Evolutionary conservation across 2,113 vertebrate genomes (phyloP).

Genomic region (Hippopotamus amphibius): DNA sequence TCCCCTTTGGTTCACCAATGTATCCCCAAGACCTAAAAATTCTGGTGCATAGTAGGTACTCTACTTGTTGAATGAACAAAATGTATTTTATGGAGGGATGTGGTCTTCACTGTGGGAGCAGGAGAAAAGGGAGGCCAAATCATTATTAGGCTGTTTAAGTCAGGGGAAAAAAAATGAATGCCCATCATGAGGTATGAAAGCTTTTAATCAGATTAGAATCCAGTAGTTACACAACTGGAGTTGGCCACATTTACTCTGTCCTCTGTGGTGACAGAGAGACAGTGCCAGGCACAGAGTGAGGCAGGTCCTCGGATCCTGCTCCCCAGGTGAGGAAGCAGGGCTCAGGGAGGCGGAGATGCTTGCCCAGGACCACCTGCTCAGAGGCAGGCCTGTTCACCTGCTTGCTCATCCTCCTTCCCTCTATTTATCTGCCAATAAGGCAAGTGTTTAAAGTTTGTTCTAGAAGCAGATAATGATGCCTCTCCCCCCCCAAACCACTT

Average conservation of each 20-base stretch:
- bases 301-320: neutral
- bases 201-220: neutral
- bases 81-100: neutral
- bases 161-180: rapidly evolving
- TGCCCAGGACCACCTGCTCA: rapidly evolving
- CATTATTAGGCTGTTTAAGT: neutral
- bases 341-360: neutral
- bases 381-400: neutral
- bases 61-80: neutral
- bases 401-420: neutral
- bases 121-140: neutral
- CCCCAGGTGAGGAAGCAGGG: neutral
- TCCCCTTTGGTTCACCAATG: neutral
- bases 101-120: neutral
- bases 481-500: neutral
- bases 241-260: neutral
- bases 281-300: neutral
- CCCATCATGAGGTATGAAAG: neutral
- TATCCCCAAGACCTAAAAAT: neutral
- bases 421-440: neutral
- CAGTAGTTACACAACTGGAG: neutral
- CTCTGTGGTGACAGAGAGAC: neutral
- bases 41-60: rapidly evolving
- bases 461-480: neutral
- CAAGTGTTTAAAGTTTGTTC: neutral